A percentile compares a stretch with the other conserved stretches of the same genome.
Conservation (phyloP, 2,113 vertebrate species). For the Orycteropus afer region DNA sequence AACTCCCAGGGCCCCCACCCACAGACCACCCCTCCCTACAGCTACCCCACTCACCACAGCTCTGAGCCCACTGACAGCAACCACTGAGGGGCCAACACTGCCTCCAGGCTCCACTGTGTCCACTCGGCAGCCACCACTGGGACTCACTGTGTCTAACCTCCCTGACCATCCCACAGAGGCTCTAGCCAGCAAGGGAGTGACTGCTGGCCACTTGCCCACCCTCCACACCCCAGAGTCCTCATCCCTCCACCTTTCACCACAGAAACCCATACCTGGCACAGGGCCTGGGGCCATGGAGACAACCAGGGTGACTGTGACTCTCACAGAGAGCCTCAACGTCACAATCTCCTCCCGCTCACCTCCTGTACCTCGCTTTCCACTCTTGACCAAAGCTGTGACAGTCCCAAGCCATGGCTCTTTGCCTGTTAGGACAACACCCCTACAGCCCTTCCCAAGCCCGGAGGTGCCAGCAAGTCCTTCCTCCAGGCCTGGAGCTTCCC, state of each 20-base stretch:
- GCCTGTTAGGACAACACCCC: background rate
- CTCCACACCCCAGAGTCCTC: background rate
- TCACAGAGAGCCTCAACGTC: slow-evolving; percentile 9
- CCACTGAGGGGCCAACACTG: background rate
- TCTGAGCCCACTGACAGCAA: background rate
- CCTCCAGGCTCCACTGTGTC: background rate
- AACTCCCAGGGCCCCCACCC: background rate
- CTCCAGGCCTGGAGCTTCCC: slow-evolving; percentile 28
- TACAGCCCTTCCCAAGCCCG: background rate
- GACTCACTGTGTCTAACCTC: background rate
- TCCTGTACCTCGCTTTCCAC: slow-evolving; percentile 34
- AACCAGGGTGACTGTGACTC: slow-evolving; percentile 26
- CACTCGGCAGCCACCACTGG: background rate
- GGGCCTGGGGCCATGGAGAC: slow-evolving; percentile 31
- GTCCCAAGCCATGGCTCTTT: background rate
- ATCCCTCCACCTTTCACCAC: background rate
- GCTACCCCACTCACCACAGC: background rate
- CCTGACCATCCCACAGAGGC: background rate
- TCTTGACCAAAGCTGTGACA: slow-evolving; percentile 71
- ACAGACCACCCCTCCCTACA: background rate
- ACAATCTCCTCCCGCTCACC: slow-evolving; percentile 47
- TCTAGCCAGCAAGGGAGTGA: background rate
- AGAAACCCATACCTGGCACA: background rate
- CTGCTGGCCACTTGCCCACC: background rate
- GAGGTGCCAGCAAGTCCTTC: background rate